A percentile compares a stretch with the other conserved stretches of the same genome.
These are phyloP conservation scores for Chiloscyllium punctatum DNA, from an alignment of 2,797 vertebrate species.

Conservation along the genomic window DNA sequence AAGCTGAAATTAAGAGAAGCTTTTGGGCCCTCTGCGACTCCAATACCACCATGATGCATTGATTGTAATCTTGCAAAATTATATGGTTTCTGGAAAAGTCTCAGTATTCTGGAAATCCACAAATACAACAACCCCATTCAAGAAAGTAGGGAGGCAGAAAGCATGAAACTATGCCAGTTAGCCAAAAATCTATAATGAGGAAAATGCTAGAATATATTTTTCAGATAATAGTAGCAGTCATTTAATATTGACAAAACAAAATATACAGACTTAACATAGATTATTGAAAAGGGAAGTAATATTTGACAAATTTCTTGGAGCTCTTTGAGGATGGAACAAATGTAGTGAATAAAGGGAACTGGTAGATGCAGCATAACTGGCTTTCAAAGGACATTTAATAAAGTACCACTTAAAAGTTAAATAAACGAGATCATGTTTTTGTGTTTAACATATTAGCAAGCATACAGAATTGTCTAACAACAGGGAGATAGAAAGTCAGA, in stretches of 20 bases:
- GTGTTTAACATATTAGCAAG: too few relatives aligned
- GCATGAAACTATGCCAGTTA: neutral
- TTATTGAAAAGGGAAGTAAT: neutral
- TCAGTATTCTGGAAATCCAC: neutral
- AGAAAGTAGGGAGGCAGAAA: neutral
- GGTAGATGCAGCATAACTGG: neutral
- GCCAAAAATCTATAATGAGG: neutral
- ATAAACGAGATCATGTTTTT: neutral
- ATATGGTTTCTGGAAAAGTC: neutral
- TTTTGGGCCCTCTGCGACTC: neutral
- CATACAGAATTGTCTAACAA: too few relatives aligned
- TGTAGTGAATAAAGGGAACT: neutral
- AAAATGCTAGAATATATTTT: neutral
- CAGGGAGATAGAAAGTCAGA: too few relatives aligned
- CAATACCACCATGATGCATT: neutral
- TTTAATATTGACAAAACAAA: neutral
- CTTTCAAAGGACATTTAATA: neutral
- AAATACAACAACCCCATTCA: neutral
- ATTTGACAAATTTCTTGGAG: too few relatives aligned
- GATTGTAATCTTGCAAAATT: neutral
- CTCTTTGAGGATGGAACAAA: neutral
- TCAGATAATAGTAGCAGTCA: neutral
- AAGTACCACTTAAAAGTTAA: neutral
- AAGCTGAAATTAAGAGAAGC: neutral
- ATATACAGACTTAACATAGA: neutral